Base-by-base conservation (phyloP, 2,113 vertebrate species). In the Rhynchomys soricoides region DNA sequence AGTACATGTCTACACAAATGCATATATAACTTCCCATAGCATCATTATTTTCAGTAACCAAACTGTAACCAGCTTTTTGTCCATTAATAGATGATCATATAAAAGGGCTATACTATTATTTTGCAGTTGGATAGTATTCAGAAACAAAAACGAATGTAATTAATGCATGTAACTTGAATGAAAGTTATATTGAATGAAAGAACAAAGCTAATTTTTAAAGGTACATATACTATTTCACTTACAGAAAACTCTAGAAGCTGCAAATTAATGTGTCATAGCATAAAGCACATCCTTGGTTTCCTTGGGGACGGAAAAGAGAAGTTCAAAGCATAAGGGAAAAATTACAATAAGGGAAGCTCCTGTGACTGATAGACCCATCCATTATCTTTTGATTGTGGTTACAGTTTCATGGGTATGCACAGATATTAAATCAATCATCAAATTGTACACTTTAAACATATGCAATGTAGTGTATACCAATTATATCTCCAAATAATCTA, bases 201-300 rank as follows among this genome's bases (percentile, higher is more conserved):
- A 96, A 50, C 2, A 2, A 43, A 90, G 37, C 57, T 83, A 90
- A 87, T 86, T 68, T 68, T 34, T 90, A 83, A 78, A 55, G 64
- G 15, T 87, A 40, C 11, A 75, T 85, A 73, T 43, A 70, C 68
- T 37, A 48, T 93, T 97, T 93, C 29, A 93, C 50, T 91, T 89
- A 62, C 26, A 70, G 57, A 91, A 91, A 95, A 90, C 64, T 93
- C 59, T 95, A 91, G 68, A 93, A 95, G 78, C 22, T 86, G 45
- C 9, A 85, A 90, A 90, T 74, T 89, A 86, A 77, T 74, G 9
- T 86, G 26, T 74, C 45, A 62, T 81, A 40, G 50, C 43, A 50
- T 91, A 93, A 83, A 97, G 9, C 68, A 94, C 52, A 91, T 86
- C 19, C 19, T 22, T 81, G 62, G 19, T 82, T 90, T 24, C 43